Conservation (phyloP, 2,797 vertebrate genomes). For the Garrulus glandarius region DNA sequence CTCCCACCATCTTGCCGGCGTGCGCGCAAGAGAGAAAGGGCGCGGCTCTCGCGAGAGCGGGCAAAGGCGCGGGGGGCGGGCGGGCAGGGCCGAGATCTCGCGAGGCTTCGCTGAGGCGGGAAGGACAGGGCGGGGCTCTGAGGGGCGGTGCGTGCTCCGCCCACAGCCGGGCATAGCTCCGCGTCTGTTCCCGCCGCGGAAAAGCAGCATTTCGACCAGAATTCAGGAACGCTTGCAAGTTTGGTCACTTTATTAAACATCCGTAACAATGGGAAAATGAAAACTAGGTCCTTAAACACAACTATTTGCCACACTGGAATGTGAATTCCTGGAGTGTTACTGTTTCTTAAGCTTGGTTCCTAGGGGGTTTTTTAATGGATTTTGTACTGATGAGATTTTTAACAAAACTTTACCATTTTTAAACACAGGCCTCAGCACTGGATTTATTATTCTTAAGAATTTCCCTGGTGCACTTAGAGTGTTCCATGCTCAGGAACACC, state of each 20-base stretch:
- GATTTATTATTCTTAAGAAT: neutral
- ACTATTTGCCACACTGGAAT: fast-evolving
- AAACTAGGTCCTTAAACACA: neutral
- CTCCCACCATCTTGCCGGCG: slow-evolving; percentile 59
- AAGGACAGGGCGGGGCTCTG: fast-evolving
- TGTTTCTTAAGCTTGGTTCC: neutral
- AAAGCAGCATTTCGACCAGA: fast-evolving
- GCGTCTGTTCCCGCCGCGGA: fast-evolving
- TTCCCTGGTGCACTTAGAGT: fast-evolving
- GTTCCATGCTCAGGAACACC: neutral
- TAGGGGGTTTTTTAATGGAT: fast-evolving
- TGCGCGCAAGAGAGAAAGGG: neutral
- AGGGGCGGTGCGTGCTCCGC: fast-evolving
- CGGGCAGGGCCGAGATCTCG: fast-evolving
- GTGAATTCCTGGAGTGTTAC: fast-evolving
- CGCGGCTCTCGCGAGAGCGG: slow-evolving; percentile 19
- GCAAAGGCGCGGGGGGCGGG: fast-evolving
- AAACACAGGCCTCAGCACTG: fast-evolving
- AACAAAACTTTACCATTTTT: neutral
- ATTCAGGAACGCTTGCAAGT: fast-evolving
- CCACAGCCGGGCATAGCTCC: fast-evolving
- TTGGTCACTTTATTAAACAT: neutral
- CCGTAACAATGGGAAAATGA: neutral
- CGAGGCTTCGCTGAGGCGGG: neutral
- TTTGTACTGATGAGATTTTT: neutral